Evolutionary conservation across 1,140 invertebrate species (phyloP).

Genomic region (Triops longicaudatus): DNA sequence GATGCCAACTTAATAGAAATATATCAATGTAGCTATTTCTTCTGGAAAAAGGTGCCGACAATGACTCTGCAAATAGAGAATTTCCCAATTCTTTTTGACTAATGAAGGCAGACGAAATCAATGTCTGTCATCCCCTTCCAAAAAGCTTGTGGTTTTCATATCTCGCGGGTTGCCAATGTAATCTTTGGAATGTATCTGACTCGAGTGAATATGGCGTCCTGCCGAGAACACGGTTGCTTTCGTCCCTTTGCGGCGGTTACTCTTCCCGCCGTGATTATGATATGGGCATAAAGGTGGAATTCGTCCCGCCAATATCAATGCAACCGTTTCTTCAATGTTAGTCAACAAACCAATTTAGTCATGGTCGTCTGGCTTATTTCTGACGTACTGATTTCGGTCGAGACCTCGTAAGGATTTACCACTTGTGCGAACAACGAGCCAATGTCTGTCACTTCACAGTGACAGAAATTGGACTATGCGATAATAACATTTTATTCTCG

Average conservation of each 20-base stretch:
- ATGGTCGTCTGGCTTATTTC: background rate
- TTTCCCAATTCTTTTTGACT: constrained; percentile 15
- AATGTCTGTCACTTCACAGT: no score
- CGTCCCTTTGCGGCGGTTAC: constrained; percentile 11
- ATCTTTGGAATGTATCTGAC: constrained; percentile 3
- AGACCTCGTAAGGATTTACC: background rate
- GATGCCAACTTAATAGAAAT: constrained; percentile 15
- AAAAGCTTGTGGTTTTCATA: constrained; percentile 13
- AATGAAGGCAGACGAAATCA: background rate
- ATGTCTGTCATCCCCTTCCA: background rate
- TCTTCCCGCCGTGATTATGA: background rate
- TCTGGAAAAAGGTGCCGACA: background rate
- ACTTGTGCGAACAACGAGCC: no score
- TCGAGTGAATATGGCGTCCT: constrained; percentile 1
- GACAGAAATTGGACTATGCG: no score
- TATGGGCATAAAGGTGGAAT: background rate
- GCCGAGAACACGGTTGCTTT: constrained; percentile 12
- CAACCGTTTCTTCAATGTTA: background rate
- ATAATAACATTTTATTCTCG: no score
- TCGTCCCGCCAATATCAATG: background rate
- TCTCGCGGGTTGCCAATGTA: constrained; percentile 14
- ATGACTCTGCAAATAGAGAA: background rate
- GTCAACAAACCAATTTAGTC: background rate
- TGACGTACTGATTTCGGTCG: background rate
- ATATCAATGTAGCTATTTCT: background rate